These are phyloP conservation scores for Mormoops blainvillei DNA, from an alignment of 2,113 vertebrate genomes.

Conservation along the genomic window DNA sequence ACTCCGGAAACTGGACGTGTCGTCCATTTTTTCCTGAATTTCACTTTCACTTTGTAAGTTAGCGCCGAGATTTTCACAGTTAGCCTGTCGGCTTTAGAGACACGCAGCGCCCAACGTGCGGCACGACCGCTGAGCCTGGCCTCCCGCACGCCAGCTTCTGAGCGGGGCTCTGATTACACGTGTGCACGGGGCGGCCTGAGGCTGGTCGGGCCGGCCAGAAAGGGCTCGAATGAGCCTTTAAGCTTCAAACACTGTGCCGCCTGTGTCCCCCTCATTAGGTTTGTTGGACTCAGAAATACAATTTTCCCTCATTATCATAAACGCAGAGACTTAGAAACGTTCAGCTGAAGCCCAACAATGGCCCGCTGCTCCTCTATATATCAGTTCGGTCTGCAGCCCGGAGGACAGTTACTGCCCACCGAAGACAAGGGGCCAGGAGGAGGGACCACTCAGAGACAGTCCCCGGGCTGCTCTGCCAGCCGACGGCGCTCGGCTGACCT, in stretches of 20 bases:
- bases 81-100: neutral
- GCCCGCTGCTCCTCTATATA: neutral
- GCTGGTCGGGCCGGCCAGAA: too few species aligned
- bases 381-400: neutral
- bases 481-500: neutral
- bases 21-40: neutral
- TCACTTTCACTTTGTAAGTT: neutral
- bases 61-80: too few species aligned
- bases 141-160: fast-evolving
- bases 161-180: neutral
- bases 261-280: neutral
- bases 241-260: neutral
- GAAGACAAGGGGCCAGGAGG: neutral
- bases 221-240: fast-evolving
- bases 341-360: neutral
- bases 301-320: neutral
- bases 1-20: fast-evolving
- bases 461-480: fast-evolving
- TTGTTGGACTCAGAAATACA: neutral
- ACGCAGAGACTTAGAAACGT: neutral
- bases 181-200: neutral
- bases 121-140: neutral
- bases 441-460: neutral
- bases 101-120: neutral
- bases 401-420: neutral